Evolutionary conservation across 2,113 vertebrate species (phyloP).

Genomic region (Petrocephalus zakoni): DNA sequence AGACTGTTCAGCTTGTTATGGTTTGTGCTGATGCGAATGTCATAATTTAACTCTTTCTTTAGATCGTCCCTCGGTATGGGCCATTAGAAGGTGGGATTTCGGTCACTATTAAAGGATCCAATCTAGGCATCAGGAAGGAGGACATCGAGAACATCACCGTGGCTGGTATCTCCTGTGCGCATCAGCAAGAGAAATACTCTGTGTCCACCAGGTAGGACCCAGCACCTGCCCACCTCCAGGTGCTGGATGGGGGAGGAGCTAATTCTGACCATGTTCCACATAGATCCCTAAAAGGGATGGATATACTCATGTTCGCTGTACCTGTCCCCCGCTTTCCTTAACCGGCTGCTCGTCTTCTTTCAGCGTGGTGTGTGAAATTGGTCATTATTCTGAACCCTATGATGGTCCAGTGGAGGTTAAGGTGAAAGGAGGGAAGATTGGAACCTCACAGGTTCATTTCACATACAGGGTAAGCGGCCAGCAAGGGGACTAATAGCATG

Average conservation of each 20-base stretch:
- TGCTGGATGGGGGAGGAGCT: neutral
- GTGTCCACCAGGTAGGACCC: neutral
- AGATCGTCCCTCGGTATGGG: conserved; percentile 84
- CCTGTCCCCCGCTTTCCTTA: neutral
- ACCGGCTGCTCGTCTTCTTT: neutral
- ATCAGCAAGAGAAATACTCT: neutral
- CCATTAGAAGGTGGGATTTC: conserved; percentile 75
- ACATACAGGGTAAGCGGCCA: conserved; percentile 56
- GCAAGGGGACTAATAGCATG: neutral
- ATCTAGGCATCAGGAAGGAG: conserved; percentile 76
- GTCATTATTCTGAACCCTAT: conserved; percentile 1
- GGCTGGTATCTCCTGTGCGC: conserved; percentile 53
- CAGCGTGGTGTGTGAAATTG: conserved; percentile 67
- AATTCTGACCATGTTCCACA: neutral
- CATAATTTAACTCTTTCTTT: conserved; percentile 18
- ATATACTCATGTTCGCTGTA: neutral
- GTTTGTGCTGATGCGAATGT: neutral
- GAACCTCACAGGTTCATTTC: conserved; percentile 48
- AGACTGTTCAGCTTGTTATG: neutral
- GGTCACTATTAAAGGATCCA: conserved; percentile 86
- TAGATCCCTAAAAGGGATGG: neutral
- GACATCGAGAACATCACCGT: conserved; percentile 76
- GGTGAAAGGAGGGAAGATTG: conserved; percentile 41
- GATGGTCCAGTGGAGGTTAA: conserved; percentile 45
- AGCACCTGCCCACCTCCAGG: neutral